These are phyloP conservation scores for Synodontis membranacea DNA, from an alignment of 2,113 vertebrate species.

Conservation along the genomic window DNA sequence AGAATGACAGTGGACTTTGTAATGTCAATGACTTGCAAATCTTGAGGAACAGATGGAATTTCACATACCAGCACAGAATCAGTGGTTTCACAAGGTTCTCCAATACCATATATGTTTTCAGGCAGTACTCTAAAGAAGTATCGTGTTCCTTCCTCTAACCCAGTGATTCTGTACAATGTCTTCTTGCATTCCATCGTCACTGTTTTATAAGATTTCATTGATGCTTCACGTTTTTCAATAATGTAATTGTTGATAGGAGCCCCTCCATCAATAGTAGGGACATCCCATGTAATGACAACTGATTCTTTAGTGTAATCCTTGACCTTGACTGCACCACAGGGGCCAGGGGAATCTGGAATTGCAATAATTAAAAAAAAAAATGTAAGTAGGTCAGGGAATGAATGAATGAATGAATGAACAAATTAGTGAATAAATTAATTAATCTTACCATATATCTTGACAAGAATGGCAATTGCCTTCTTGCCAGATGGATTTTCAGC, in stretches of 20 bases:
- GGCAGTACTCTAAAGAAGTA: constrained; percentile 97
- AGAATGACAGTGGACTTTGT: constrained; percentile 89
- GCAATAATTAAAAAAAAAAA: background rate
- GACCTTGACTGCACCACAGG: constrained; percentile 85
- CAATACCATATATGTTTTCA: constrained; percentile 97
- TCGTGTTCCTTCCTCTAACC: constrained; percentile 84
- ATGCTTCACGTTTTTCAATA: constrained; percentile 93
- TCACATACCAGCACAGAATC: constrained; percentile 91
- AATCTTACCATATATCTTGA: constrained; percentile 91
- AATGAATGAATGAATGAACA: too few species aligned
- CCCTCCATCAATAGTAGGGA: constrained; percentile 89
- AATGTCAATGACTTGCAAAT: constrained; percentile 83
- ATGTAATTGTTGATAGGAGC: constrained; percentile 96
- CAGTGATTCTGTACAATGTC: constrained; percentile 88
- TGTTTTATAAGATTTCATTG: constrained; percentile 96
- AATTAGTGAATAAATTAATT: too few species aligned
- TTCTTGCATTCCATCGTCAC: constrained; percentile 95
- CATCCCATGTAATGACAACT: constrained; percentile 96
- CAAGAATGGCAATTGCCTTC: constrained; percentile 87
- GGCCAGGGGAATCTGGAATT: constrained; percentile 90
- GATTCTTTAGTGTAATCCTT: constrained; percentile 97
- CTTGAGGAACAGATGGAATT: constrained; percentile 86
- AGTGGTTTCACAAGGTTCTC: constrained; percentile 89
- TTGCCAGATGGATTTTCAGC: constrained; percentile 98
- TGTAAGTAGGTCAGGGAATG: too few species aligned